Evolutionary conservation across 23 tunicate genomes (phyloP).

Genomic region (Oikopleura vanhoeffeni): DNA sequence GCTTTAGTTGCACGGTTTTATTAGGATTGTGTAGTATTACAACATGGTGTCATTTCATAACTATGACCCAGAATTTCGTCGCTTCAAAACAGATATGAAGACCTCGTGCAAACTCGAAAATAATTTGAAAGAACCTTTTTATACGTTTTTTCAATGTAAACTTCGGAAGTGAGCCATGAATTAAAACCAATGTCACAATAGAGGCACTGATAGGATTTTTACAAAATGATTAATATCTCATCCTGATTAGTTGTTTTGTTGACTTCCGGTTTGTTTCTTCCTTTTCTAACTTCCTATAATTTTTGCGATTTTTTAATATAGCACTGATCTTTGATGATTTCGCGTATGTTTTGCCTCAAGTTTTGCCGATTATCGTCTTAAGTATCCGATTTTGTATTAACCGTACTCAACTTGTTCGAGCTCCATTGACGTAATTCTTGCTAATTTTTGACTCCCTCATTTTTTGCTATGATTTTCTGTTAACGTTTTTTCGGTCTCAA

Average conservation of each 20-base stretch:
- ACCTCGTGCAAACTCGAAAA: too few relatives aligned
- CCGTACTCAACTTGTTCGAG: not conserved
- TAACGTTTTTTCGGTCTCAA: not conserved
- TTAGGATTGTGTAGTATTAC: too few relatives aligned
- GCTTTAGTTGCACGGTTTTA: too few relatives aligned
- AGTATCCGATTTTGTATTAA: not conserved
- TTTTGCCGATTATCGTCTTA: not conserved
- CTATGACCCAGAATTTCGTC: too few relatives aligned
- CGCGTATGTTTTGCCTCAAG: not conserved
- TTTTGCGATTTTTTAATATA: not conserved
- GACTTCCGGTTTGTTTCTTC: not conserved
- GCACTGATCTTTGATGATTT: not conserved
- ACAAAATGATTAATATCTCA: too few relatives aligned
- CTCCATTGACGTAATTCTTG: not conserved
- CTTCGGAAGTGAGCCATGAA: too few relatives aligned
- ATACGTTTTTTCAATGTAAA: too few relatives aligned
- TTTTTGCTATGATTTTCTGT: not conserved
- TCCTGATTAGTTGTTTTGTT: not conserved
- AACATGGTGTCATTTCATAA: too few relatives aligned
- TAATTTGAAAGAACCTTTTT: too few relatives aligned
- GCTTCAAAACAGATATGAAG: too few relatives aligned
- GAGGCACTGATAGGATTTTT: too few relatives aligned
- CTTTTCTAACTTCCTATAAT: not conserved
- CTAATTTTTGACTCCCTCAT: not conserved
- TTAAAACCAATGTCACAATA: too few relatives aligned